phyloP scores from a whole-genome alignment of 2,888 invertebrate genomes.

The Lithophane socia region DNA sequence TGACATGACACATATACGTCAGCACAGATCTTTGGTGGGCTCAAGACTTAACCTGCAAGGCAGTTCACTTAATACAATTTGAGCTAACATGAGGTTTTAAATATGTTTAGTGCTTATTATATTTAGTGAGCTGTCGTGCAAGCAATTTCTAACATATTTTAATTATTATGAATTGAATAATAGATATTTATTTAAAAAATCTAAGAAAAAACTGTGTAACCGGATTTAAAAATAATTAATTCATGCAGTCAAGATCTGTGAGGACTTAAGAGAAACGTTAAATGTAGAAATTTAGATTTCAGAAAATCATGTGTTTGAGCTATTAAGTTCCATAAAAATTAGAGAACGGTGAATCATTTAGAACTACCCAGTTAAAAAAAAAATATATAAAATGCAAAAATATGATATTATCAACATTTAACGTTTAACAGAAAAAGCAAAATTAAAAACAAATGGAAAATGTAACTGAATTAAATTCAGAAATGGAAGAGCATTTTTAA shows the following conservation, averaged over 20 bases:
- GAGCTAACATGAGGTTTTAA: background rate
- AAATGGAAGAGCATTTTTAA: slow-evolving; percentile 48
- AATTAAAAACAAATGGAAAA: slow-evolving; percentile 54
- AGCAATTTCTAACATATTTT: background rate
- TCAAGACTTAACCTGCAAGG: slow-evolving; percentile 23
- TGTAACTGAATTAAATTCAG: slow-evolving; percentile 43
- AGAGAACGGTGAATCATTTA: background rate
- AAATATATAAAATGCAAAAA: slow-evolving; percentile 10
- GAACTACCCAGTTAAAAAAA: background rate
- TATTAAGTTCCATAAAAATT: background rate
- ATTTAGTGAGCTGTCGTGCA: slow-evolving; percentile 38
- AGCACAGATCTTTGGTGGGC: slow-evolving; percentile 55
- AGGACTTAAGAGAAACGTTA: slow-evolving; percentile 56
- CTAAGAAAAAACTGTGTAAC: background rate
- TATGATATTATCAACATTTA: slow-evolving; percentile 47
- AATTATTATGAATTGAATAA: background rate
- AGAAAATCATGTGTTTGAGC: background rate
- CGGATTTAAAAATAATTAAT: background rate
- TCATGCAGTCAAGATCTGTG: slow-evolving; percentile 55
- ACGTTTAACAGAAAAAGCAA: slow-evolving; percentile 58
- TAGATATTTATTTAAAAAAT: background rate
- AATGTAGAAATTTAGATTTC: slow-evolving; percentile 55
- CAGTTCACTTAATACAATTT: slow-evolving; percentile 35
- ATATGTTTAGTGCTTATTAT: background rate
- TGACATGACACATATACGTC: slow-evolving; percentile 68